Base-by-base conservation (phyloP, 2,888 invertebrate genomes). In the Drosophila pullipes region DNA sequence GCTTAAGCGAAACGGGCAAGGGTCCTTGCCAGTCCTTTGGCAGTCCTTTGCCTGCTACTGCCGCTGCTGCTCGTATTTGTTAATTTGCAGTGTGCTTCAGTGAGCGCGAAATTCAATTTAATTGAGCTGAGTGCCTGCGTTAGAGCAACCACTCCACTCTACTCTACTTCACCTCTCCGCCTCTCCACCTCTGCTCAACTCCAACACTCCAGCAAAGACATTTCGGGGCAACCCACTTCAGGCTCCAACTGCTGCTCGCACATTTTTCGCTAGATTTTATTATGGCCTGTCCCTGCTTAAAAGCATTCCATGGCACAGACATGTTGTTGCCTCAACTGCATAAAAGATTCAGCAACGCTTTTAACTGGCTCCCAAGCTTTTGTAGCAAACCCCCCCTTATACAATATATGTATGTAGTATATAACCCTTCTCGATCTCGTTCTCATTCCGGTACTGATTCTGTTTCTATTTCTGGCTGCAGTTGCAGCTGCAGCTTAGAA, bases 91-190 rank as follows among this genome's bases (percentile, higher is more conserved):
- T 86, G 87, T 91, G 90, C 90, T 91, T 89, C 87, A 83, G 89
- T 85, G 80, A 91, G 91, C 91, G 83, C 86, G 89, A 91, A 91
- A 91, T 90, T 91, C 84, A 85, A 91, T 91, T 91, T 91, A 91
- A 91, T 91, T 91, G 91, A 90, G 91, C 87, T 90, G 87, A 89
- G 91, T 90, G 91, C 89, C 80, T 74, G 72, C 69, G 49, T 60
- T 69, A 72, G 64, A 68, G 62, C 72, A 63, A 31, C 65, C 54
- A 33, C 44, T 25, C 47, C 55, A 11, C 31, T 31, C 31, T 9
- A 0, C 57, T 53, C 44, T 25, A 35, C 25, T 53, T 31, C 37
- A 53, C 18, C 33, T 5, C 33, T 35, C 60, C 30, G 4, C 7
- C 30, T 30, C 30, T 30, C 30, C 57, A 25, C 37, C 25, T 35